A percentile compares a stretch with the other conserved stretches of the same genome.
phyloP scores from a whole-genome alignment of 2,888 invertebrate genomes.

The Trachelus troglodyta region DNA sequence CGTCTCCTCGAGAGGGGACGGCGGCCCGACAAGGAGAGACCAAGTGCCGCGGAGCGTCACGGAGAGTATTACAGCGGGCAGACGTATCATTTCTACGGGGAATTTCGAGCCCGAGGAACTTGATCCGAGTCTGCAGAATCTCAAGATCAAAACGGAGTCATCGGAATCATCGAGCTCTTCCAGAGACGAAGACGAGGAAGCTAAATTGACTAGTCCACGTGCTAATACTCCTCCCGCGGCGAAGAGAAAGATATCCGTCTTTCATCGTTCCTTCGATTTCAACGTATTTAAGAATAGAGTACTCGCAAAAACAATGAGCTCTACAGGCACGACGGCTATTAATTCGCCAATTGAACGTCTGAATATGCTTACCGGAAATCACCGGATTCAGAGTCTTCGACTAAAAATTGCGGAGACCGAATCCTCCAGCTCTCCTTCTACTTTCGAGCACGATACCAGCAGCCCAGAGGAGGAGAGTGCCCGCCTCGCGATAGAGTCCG shows the following conservation, averaged over 20 bases:
- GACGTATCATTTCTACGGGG: neutral
- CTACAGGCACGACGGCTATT: neutral
- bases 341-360: neutral
- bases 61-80: neutral
- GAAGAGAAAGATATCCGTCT: slow-evolving; percentile 52
- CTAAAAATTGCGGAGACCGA: neutral
- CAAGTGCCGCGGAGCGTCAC: neutral
- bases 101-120: neutral
- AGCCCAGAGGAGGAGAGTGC: too few relatives aligned
- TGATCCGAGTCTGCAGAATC: neutral
- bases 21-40: neutral
- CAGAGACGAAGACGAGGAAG: neutral
- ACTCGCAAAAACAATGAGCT: neutral
- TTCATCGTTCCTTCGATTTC: slow-evolving; percentile 50
- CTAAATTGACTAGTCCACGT: neutral
- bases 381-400: neutral
- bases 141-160: neutral
- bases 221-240: slow-evolving; percentile 13
- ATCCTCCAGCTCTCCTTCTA: neutral
- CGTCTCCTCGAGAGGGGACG: neutral
- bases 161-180: neutral
- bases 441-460: neutral
- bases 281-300: slow-evolving; percentile 21
- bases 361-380: neutral
- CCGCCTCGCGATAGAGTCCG: too few relatives aligned